Evolutionary conservation across 2,888 invertebrate genomes (phyloP).

Genomic region (Cyrtodaria siliqua): DNA sequence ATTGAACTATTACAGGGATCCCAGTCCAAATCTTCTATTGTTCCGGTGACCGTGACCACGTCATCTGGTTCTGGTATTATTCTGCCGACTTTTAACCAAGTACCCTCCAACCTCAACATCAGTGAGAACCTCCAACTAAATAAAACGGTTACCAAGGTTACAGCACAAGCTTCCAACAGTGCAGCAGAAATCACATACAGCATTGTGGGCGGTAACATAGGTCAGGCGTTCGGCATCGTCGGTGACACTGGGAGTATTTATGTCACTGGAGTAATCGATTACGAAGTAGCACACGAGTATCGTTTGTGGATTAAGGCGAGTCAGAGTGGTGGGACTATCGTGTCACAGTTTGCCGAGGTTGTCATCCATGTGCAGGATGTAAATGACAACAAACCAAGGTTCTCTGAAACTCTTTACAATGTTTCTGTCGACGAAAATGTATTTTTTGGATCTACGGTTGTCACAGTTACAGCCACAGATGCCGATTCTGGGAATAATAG

Average conservation of each 20-base stretch:
- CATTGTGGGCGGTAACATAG: conserved; percentile 97
- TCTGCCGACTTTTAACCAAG: conserved; percentile 92
- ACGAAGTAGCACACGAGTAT: conserved; percentile 73
- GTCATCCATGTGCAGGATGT: conserved; percentile 96
- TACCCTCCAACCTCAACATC: conserved; percentile 88
- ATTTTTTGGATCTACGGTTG: conserved; percentile 53
- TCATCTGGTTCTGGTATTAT: conserved; percentile 89
- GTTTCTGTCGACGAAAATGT: conserved; percentile 91
- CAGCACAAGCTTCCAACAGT: conserved; percentile 90
- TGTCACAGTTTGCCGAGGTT: conserved; percentile 85
- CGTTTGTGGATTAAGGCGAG: conserved; percentile 80
- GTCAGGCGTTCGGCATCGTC: conserved; percentile 87
- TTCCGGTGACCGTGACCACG: conserved; percentile 92
- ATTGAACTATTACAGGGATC: conserved; percentile 87
- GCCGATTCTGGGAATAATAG: conserved; percentile 84
- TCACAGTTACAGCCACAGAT: conserved; percentile 96
- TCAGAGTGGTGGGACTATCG: conserved; percentile 87
- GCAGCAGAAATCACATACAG: conserved; percentile 88
- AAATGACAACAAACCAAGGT: conserved; percentile 96
- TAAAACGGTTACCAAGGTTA: conserved; percentile 91
- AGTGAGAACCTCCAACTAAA: conserved; percentile 82
- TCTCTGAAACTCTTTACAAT: conserved; percentile 92
- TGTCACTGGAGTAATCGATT: conserved; percentile 74
- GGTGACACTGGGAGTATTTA: conserved; percentile 66
- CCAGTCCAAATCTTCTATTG: conserved; percentile 90